These are phyloP conservation scores for Synergus laeviventris DNA, from an alignment of 2,888 invertebrate species.

Conservation along the genomic window DNA sequence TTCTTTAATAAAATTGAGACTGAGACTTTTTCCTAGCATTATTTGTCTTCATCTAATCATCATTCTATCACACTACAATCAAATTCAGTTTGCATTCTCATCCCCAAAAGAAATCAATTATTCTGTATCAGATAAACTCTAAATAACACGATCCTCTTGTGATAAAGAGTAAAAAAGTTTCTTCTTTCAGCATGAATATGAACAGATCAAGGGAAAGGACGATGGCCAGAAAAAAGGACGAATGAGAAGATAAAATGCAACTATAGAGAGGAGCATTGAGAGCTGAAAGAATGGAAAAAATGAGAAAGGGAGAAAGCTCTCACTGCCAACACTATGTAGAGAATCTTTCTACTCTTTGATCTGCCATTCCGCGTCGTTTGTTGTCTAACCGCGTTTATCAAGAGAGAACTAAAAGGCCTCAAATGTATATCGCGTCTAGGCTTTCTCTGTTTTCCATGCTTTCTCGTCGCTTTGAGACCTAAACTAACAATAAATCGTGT, in stretches of 20 bases:
- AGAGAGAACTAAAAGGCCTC: constrained; percentile 58
- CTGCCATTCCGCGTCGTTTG: constrained; percentile 60
- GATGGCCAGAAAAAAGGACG: background rate
- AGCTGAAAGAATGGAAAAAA: constrained; percentile 33
- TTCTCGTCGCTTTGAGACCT: constrained; percentile 27
- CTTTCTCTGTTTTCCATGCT: constrained; percentile 28
- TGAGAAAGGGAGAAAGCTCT: constrained; percentile 46
- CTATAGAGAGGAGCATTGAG: constrained; percentile 43
- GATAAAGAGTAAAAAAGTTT: background rate
- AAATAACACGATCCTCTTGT: background rate
- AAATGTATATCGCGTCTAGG: constrained; percentile 21
- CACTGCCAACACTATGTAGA: constrained; percentile 44
- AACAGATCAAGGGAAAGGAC: background rate
- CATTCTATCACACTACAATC: too few species aligned
- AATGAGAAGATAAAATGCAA: background rate
- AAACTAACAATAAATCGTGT: constrained; percentile 30
- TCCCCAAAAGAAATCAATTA: too few species aligned
- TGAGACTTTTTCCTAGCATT: too few species aligned
- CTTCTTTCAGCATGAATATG: background rate
- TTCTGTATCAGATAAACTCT: too few species aligned
- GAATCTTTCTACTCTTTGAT: constrained; percentile 59
- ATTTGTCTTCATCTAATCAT: too few species aligned
- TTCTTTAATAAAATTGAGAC: too few species aligned
- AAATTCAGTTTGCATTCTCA: too few species aligned
- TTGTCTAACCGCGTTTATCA: constrained; percentile 62